Conservation (phyloP, 2,888 invertebrate genomes). For the Cheilosia soror region DNA sequence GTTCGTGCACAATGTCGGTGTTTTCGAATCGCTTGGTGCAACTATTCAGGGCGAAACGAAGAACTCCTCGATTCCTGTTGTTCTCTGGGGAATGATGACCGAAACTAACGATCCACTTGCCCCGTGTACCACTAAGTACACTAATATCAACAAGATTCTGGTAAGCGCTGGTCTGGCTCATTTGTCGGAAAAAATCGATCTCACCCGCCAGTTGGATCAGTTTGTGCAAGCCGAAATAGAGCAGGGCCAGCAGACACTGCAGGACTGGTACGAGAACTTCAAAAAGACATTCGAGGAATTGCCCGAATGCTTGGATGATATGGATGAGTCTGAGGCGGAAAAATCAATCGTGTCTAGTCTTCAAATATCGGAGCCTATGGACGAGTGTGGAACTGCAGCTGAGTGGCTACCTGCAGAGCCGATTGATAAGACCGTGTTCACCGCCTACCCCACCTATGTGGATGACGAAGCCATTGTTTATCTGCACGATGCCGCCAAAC, state of each 20-base stretch:
- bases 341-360: slow-evolving; percentile 41
- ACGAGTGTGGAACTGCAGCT: slow-evolving; percentile 80
- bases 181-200: slow-evolving; percentile 79
- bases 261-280: slow-evolving; percentile 76
- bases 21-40: slow-evolving; percentile 83
- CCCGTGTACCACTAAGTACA: slow-evolving; percentile 87
- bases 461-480: slow-evolving; percentile 85
- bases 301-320: slow-evolving; percentile 17
- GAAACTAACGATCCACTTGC: slow-evolving; percentile 87
- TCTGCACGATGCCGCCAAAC: slow-evolving; percentile 80
- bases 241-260: slow-evolving; percentile 77
- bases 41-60: slow-evolving; percentile 77
- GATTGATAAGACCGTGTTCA: slow-evolving; percentile 85
- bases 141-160: slow-evolving; percentile 88
- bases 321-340: slow-evolving; percentile 51
- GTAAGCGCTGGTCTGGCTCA: slow-evolving; percentile 87
- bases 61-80: slow-evolving; percentile 85
- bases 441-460: slow-evolving; percentile 87
- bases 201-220: slow-evolving; percentile 76
- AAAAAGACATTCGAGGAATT: slow-evolving; percentile 78
- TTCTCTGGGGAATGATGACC: slow-evolving; percentile 87
- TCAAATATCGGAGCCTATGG: slow-evolving; percentile 34
- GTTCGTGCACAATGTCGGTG: slow-evolving; percentile 85
- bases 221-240: slow-evolving; percentile 75
- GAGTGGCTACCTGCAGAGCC: slow-evolving; percentile 87